These are phyloP conservation scores for Alexandromys oeconomus DNA, from an alignment of 2,797 vertebrate genomes.

Conservation along the genomic window DNA sequence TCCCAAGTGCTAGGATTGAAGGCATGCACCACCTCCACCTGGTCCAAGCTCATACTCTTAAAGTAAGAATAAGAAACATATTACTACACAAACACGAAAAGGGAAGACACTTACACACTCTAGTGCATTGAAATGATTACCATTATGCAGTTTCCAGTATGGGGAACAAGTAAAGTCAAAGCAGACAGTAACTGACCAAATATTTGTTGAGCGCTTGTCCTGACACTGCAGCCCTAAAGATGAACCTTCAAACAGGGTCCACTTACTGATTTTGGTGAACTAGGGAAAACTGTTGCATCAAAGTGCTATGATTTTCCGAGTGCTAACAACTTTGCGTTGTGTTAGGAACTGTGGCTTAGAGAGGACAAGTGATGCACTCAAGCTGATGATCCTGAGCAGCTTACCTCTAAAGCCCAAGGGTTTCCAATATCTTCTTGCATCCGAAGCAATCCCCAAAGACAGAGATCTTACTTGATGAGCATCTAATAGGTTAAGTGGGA, in stretches of 20 bases:
- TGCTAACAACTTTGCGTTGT: background rate
- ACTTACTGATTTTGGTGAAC: background rate
- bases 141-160: background rate
- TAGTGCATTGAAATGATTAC: background rate
- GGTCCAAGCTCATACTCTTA: background rate
- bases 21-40: background rate
- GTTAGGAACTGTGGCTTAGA: slow-evolving; percentile 17
- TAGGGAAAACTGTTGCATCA: background rate
- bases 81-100: slow-evolving; percentile 20
- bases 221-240: background rate
- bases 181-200: background rate
- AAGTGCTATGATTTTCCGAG: background rate
- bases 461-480: background rate
- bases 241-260: background rate
- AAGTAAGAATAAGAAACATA: slow-evolving; percentile 26
- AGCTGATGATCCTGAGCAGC: background rate
- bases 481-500: background rate
- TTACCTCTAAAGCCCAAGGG: background rate
- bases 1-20: background rate
- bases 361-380: background rate
- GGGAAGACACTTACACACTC: background rate
- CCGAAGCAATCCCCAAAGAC: background rate
- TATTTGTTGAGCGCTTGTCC: background rate
- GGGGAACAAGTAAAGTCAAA: background rate
- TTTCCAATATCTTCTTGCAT: background rate